phyloP scores from a whole-genome alignment of 2,797 vertebrate genomes.

The Myripristis jacobus region DNA sequence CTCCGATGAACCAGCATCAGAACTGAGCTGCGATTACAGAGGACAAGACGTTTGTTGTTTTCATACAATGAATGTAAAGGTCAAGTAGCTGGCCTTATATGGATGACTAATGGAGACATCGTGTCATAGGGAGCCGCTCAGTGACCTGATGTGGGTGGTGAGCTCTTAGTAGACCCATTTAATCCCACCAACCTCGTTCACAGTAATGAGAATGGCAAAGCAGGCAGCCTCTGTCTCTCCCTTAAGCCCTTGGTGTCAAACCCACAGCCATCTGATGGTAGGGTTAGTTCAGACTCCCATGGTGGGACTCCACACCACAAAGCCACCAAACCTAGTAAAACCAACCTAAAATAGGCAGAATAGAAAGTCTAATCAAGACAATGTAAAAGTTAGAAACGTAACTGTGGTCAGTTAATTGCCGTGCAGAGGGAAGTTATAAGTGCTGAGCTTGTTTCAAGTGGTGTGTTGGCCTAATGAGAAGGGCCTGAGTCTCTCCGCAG shows the following conservation, averaged over 20 bases:
- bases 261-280: slow-evolving; percentile 47
- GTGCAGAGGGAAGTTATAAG: slow-evolving; percentile 41
- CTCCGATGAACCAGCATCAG: slow-evolving; percentile 12
- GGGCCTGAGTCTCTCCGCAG: slow-evolving; percentile 60
- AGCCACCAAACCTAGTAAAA: slow-evolving; percentile 45
- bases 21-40: slow-evolving; percentile 32
- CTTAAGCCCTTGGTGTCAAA: slow-evolving; percentile 37
- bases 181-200: slow-evolving; percentile 41
- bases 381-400: slow-evolving; percentile 47
- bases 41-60: slow-evolving; percentile 68
- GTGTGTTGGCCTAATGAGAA: slow-evolving; percentile 69
- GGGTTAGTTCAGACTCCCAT: slow-evolving; percentile 46
- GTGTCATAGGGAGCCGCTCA: slow-evolving; percentile 50
- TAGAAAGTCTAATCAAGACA: slow-evolving; percentile 63
- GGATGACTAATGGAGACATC: slow-evolving; percentile 70
- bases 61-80: slow-evolving; percentile 62
- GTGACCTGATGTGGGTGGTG: slow-evolving; percentile 51
- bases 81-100: slow-evolving; percentile 63
- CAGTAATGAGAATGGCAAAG: slow-evolving; percentile 36
- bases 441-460: slow-evolving; percentile 60
- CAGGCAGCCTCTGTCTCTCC: slow-evolving; percentile 6
- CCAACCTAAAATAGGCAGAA: slow-evolving; percentile 50
- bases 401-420: slow-evolving; percentile 47
- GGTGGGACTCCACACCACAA: slow-evolving; percentile 43
- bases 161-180: slow-evolving; percentile 41